Evolutionary conservation across 1,140 invertebrate species (phyloP), one percentile per base, ranked within the genome.

Genomic region (Hirudo medicinalis): DNA sequence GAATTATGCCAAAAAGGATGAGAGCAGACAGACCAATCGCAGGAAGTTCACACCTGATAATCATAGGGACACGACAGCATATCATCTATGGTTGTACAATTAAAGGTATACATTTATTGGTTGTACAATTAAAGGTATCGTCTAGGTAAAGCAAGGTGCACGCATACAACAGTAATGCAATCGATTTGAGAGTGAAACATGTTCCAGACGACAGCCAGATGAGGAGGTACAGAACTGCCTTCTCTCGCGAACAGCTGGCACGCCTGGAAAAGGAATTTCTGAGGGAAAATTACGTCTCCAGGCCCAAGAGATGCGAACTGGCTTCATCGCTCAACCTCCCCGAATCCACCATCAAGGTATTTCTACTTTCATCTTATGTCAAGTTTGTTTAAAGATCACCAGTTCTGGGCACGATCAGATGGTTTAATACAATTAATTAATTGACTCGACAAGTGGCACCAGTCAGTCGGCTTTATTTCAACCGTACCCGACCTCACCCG

Each of bases 301-400:
- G 95, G 67, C 94, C 94, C 0, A 86, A 92, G 73, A 84, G 96
- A 73, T 94, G 92, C 79, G 95, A 99, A 81, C 81, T 99, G 22
- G 95, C 96, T 0, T 86, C 90, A 2, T 89, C 94, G 76, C 85
- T 99, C 20, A 89, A 91, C 75, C 84, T 99, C 0, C 92, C 95
- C 0, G 96, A 99, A 82, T 91, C 91, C 17, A 99, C 96, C 0
- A 99, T 99, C 72, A 99, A 99, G 89, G 94, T 96, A 83, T 78
- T 76, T 32, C 5, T 13, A 49, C 9, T 49, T 49, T 49, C 43
- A 17, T 49, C 15, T 17, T 9, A 8, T 8, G 1, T 49, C 2
- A 36, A 36, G 6, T 36, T 36, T 36, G 32, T 2, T 36, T 3
- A 36, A 36, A 36, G 32, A 36, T 36, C 32, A 36, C 6, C 32